phyloP scores from a whole-genome alignment of 2,113 vertebrate species.

The Oncorhynchus masou region DNA sequence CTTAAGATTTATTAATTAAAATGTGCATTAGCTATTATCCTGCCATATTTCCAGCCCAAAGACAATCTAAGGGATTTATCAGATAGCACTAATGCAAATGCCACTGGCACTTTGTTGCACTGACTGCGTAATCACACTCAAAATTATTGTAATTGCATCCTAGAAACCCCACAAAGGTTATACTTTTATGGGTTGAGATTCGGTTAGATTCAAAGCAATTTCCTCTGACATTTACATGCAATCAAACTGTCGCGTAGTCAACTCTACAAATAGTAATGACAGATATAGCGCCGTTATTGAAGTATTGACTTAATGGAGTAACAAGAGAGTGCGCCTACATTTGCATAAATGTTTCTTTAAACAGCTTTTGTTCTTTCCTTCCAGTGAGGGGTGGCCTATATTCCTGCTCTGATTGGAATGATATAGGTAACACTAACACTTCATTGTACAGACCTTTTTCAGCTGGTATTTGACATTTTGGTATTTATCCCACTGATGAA shows the following conservation, averaged over 20 bases:
- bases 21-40: background rate
- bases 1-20: background rate
- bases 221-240: conserved; percentile 47
- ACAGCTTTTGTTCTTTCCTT: conserved; percentile 56
- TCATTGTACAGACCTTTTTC: background rate
- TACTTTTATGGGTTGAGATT: conserved; percentile 13
- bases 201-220: conserved; percentile 13
- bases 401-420: conserved; percentile 42
- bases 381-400: conserved; percentile 60
- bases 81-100: conserved; percentile 1
- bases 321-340: conserved; percentile 52
- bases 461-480: conserved; percentile 19
- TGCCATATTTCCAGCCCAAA: background rate
- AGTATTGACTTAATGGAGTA: conserved; percentile 43
- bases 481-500: no score
- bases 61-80: background rate
- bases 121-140: conserved; percentile 29
- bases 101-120: conserved; percentile 4
- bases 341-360: conserved; percentile 64
- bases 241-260: conserved; percentile 35
- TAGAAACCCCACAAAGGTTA: conserved; percentile 12
- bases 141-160: conserved; percentile 28
- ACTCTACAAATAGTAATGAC: conserved; percentile 36
- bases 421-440: conserved; percentile 16
- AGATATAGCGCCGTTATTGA: conserved; percentile 30